Evolutionary conservation across 2,113 vertebrate species (phyloP).

Genomic region (Oreotragus oreotragus): DNA sequence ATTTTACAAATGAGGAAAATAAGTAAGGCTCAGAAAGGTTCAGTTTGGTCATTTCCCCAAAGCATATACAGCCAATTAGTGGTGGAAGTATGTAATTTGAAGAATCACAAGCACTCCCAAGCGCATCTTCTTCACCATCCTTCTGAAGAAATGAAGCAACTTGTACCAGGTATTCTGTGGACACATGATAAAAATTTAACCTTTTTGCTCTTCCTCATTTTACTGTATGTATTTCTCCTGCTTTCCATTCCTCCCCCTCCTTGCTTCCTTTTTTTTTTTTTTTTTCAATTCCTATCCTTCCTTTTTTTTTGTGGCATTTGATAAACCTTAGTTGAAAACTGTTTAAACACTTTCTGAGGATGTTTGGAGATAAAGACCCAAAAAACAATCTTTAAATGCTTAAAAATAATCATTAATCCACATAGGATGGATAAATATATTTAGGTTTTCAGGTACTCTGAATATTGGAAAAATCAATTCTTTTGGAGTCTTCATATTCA

Average conservation of each 20-base stretch:
- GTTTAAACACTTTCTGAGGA: background rate
- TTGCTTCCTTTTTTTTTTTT: background rate
- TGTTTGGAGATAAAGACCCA: slow-evolving; percentile 32
- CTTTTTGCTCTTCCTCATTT: background rate
- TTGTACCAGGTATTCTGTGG: background rate
- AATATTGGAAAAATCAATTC: background rate
- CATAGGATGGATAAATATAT: background rate
- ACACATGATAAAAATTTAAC: background rate
- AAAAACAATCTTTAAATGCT: background rate
- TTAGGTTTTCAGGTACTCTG: background rate
- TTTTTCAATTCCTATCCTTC: background rate
- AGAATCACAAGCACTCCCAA: background rate
- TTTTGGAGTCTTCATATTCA: background rate
- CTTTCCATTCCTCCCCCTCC: background rate
- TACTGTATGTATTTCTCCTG: background rate
- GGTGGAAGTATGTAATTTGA: background rate
- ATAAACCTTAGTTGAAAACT: background rate
- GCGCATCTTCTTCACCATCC: background rate
- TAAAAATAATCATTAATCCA: slow-evolving; percentile 1
- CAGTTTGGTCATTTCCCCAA: background rate
- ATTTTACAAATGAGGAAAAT: background rate
- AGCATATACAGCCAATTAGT: background rate
- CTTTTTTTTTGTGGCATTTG: slow-evolving; percentile 32
- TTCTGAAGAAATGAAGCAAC: background rate
- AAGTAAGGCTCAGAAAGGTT: background rate